Evolutionary conservation across 2,888 invertebrate species (phyloP).

Genomic region (Cactoblastis cactorum): DNA sequence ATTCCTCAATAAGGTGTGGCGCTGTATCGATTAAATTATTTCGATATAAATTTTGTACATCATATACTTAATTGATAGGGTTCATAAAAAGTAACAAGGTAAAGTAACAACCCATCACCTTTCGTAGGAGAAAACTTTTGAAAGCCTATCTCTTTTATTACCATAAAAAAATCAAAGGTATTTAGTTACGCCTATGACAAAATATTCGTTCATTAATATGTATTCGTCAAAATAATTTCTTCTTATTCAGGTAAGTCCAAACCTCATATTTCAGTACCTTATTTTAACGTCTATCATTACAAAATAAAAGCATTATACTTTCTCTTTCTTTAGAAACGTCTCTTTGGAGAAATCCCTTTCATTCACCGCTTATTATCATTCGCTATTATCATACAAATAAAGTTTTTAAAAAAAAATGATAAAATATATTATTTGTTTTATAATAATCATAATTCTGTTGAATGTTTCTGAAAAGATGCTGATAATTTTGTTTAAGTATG

Average conservation of each 20-base stretch:
- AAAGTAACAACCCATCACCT: no score
- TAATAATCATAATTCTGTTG: not conserved
- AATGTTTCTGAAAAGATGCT: no score
- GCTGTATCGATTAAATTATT: no score
- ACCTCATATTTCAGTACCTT: not conserved
- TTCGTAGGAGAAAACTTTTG: no score
- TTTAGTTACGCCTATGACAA: not conserved
- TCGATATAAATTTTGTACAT: no score
- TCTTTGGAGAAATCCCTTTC: not conserved
- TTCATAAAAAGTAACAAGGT: no score
- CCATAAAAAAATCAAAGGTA: no score
- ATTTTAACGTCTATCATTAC: constrained; percentile 2
- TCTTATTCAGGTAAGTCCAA: not conserved
- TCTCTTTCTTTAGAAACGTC: constrained; percentile 1
- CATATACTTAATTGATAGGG: no score
- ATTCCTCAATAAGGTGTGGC: no score
- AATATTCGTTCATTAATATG: not conserved
- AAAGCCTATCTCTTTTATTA: no score
- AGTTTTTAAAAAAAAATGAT: not conserved
- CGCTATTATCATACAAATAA: constrained; percentile 14
- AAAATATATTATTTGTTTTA: constrained; percentile 4
- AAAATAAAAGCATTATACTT: not conserved
- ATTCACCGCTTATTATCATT: constrained; percentile 9
- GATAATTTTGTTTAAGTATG: no score
- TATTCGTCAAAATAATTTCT: not conserved